These are phyloP conservation scores for Lepilemur ruficaudatus DNA, from an alignment of 2,797 vertebrate genomes.

Conservation along the genomic window DNA sequence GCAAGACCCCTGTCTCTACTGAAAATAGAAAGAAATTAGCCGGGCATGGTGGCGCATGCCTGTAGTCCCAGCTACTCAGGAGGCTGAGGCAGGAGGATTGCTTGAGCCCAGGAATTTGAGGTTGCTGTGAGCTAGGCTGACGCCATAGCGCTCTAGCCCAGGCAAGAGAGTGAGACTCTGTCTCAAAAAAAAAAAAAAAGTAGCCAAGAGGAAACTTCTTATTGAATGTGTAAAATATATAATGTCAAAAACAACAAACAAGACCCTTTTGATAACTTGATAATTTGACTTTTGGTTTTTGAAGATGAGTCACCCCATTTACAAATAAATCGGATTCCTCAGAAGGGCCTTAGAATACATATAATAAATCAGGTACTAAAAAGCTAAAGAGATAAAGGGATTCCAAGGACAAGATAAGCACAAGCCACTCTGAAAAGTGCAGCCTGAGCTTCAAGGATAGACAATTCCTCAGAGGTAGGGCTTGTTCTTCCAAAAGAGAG, in stretches of 20 bases:
- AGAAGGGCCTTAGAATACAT: neutral
- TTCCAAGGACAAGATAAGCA: neutral
- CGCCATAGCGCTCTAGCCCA: too few relatives aligned
- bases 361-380: neutral
- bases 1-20: too few relatives aligned
- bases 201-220: neutral
- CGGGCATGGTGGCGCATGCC: too few relatives aligned
- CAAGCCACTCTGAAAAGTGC: neutral
- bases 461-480: neutral
- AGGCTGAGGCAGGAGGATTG: too few relatives aligned
- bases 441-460: neutral
- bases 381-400: neutral
- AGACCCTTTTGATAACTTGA: neutral
- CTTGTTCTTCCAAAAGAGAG: neutral
- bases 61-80: too few relatives aligned
- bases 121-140: too few relatives aligned
- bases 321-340: neutral
- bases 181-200: too few relatives aligned
- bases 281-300: neutral
- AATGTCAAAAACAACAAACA: neutral
- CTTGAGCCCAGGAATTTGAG: too few relatives aligned
- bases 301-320: neutral
- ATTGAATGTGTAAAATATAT: neutral
- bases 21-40: too few relatives aligned
- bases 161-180: too few relatives aligned